Percentiles rank a stretch among this genome's conserved stretches.
These are phyloP conservation scores for Metopolophium dirhodum DNA, from an alignment of 1,140 invertebrate genomes.

Conservation along the genomic window DNA sequence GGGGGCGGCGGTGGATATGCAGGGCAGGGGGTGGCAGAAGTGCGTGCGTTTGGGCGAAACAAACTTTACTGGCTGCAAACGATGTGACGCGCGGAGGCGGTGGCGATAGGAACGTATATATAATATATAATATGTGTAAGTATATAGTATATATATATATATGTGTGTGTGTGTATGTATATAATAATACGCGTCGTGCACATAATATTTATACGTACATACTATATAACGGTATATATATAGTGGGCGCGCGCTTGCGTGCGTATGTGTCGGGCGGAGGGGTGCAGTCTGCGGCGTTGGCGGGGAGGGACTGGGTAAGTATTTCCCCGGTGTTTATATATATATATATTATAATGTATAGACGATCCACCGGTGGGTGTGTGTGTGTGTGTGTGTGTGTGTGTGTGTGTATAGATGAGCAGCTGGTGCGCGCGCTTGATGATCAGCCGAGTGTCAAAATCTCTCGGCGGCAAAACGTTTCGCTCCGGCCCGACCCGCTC, in stretches of 20 bases:
- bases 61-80: neutral
- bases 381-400: neutral
- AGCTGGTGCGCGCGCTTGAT: conserved; percentile 54
- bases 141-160: too few species aligned
- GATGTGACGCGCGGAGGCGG: neutral
- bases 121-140: too few species aligned
- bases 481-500: neutral
- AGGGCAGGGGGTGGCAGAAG: neutral
- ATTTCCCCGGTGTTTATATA: neutral
- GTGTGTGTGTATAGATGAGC: conserved; percentile 16
- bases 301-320: neutral
- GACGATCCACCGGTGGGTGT: neutral
- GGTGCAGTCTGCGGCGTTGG: neutral
- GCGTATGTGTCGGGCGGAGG: neutral
- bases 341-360: neutral
- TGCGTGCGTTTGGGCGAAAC: conserved; percentile 1
- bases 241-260: neutral
- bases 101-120: neutral
- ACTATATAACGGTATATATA: neutral
- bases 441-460: conserved; percentile 55
- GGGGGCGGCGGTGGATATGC: too few species aligned
- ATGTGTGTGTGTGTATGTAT: neutral
- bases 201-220: too few species aligned
- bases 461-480: conserved; percentile 45
- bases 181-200: neutral